Base-by-base conservation (phyloP, 2,113 vertebrate genomes). In the Lonchura striata region DNA sequence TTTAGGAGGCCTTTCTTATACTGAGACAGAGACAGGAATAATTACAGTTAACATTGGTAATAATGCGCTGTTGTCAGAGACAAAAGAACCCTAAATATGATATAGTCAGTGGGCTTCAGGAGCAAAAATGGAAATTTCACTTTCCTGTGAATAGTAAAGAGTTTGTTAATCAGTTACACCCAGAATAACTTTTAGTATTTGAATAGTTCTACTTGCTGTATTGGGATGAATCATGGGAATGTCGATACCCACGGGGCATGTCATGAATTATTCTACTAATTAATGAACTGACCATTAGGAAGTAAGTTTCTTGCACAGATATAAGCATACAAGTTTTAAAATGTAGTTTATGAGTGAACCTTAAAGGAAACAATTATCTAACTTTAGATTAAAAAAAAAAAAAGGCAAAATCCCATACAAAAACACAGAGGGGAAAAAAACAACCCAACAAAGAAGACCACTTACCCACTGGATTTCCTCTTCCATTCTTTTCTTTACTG, bases 191-290 rank as follows among this genome's bases (percentile, higher is more conserved):
- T 88, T 8, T 50, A 64, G 57, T 47, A 76, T 89, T 54, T 80
- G 37, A 87, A 77, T 47, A 70, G 59, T 90, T 82, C 68, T 24
- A 49, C 57, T 85, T 84, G 30, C 25, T 69, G 42, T 79, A 53
- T 19, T 57, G 25, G 46, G 39, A 91, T 87, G 49, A 82, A 84
- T 84, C 41, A 50, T 57, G 42, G 79, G 75, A 92, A 42, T 72
- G 84, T 71, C 70, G n/a, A 54, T 95, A 79, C 54, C 69, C 70
- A 63, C 15, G 44, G 61, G 74, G 37, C 15, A 82, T 33, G 15
- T 57, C 5, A 66, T 94, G 21, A 87, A 91, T 95, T 91, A 74
- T 92, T 87, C 50, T 19, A 72, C 39, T 85, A 88, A 91, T 95
- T 87, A 30, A 85, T 72, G 87, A 89, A 63, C 66, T 82, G 74